phyloP scores from a whole-genome alignment of 2,797 vertebrate genomes.

The Nasua narica region DNA sequence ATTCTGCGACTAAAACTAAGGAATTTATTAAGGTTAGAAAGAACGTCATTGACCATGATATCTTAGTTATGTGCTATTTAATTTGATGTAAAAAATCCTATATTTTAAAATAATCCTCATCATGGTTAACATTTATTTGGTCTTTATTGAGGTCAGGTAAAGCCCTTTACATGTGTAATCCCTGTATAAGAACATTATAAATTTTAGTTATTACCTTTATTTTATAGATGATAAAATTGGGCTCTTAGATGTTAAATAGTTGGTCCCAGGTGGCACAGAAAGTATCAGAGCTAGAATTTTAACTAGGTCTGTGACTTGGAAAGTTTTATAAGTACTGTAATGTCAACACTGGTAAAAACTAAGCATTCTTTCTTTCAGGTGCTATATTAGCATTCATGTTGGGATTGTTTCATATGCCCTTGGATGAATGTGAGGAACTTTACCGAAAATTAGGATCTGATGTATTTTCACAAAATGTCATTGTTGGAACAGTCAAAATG shows the following conservation, averaged over 20 bases:
- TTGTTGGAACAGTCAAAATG: conserved; percentile 98
- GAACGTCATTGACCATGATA: background rate
- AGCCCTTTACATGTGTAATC: background rate
- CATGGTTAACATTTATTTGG: background rate
- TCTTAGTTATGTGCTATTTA: conserved; percentile 27
- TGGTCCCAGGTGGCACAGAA: background rate
- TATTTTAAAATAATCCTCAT: conserved; percentile 2
- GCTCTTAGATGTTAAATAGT: background rate
- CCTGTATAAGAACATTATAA: background rate
- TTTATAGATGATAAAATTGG: background rate
- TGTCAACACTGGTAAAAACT: background rate
- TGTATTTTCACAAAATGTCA: conserved; percentile 97
- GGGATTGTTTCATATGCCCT: conserved; percentile 92
- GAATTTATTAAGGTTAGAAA: conserved; percentile 35
- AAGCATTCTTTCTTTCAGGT: conserved; percentile 84
- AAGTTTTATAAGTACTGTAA: background rate
- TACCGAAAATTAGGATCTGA: conserved; percentile 95
- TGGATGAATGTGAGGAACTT: conserved; percentile 94
- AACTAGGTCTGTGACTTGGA: background rate
- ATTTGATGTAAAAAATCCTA: background rate
- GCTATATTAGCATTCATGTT: conserved; percentile 97
- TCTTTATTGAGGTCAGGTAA: background rate
- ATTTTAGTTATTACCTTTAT: background rate
- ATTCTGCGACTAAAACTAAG: conserved; percentile 16
- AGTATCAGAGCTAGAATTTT: conserved; percentile 15